Base-by-base conservation (phyloP, 2,113 vertebrate genomes). In the Cathartes aura region DNA sequence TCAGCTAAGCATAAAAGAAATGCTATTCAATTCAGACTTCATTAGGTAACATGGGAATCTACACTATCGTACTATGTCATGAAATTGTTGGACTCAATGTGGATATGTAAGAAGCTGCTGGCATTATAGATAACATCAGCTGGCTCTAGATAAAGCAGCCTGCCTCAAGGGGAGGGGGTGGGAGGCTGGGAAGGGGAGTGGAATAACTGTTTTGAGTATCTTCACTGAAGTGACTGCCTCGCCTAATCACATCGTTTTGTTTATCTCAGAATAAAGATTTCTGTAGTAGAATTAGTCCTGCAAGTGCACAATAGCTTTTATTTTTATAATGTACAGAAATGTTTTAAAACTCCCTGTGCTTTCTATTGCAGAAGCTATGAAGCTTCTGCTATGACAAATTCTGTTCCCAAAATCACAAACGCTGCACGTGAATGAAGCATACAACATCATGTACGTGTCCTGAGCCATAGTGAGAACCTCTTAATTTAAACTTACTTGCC, bases 401-500 rank as follows among this genome's bases (percentile, higher is more conserved):
- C 42, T 42, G 11, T 50, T 87, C 50, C n/a, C 21, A 42, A 82
- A 82, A 60, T 29, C 81, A 73, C 34, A 73, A 78, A 42, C 23
- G 8, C n/a, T 38, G n/a, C 59, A 67, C 30, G 36, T 58, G 90
- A 84, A 94, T 58, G 90, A 84, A 94, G 45, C 81, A 81, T 0
- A 1, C 75, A 83, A 58, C 66, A 21, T 8, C 34, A 53, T 73
- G 38, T 80, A 70, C 7, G 1, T 27, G 42, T 72, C 40, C 81
- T 52, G 38, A 53, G 38, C 30, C 45, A 72, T 18, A 74, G 83
- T n/a, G 38, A 90, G 73, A 76, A 78, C 93, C 70, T 97, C 94
- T 96, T 97, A 90, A 96, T 85, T 88, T 93, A 83, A 89, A 90
- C 50, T 90, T 89, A 64, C 70, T 86, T 83, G 55, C 84, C 76